Base-by-base conservation (phyloP, 2,888 invertebrate species). In the Alloplasta piceator region DNA sequence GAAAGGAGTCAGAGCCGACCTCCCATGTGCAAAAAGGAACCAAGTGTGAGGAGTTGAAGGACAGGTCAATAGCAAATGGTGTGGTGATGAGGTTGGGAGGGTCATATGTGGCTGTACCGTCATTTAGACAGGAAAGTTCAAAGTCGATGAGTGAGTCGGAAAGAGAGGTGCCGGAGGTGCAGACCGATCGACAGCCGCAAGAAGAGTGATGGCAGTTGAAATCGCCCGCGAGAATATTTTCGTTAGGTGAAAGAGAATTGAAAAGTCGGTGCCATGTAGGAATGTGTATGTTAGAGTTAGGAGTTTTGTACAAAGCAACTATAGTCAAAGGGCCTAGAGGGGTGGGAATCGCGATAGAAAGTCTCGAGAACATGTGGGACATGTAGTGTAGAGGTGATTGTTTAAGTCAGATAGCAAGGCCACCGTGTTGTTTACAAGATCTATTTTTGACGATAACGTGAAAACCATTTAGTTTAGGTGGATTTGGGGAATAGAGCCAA, bases 331-430 rank as follows among this genome's bases (percentile, higher is more conserved):
- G 48, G 6, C 63, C 43, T 1, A 43, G n/a, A 10, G 63, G 36
- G 4, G 64, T 72, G 0, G 60, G 14, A 9, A 78, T 66, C 4
- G 52, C 52, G 36, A 72, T 52, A 12, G 61, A 16, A 7, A 78
- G 78, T 72, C 6, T 78, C 78, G 6, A 78, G 0, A 1, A 26
- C 6, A 6, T 73, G 39, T 0, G 60, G 46, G 2, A 14, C 5
- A 10, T 67, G 60, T n/a, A 26, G 38, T 6, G 36, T 41, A 0
- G 7, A 14, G 1, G 43, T 12, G 1, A 67, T 56, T 39, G 67
- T 14, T n/a, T 78, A 0, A 67, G 50, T 6, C 60, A 67, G 26
- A 78, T 78, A 36, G 61, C 67, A 1, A 78, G 43, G 3, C 67
- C 78, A 5, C 67, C 67, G 0, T 72, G 67, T 56, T 38, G 26